Evolutionary conservation across 2,113 vertebrate species (phyloP), one percentile per base, ranked within the genome.

Genomic region (Onychostoma macrolepis): DNA sequence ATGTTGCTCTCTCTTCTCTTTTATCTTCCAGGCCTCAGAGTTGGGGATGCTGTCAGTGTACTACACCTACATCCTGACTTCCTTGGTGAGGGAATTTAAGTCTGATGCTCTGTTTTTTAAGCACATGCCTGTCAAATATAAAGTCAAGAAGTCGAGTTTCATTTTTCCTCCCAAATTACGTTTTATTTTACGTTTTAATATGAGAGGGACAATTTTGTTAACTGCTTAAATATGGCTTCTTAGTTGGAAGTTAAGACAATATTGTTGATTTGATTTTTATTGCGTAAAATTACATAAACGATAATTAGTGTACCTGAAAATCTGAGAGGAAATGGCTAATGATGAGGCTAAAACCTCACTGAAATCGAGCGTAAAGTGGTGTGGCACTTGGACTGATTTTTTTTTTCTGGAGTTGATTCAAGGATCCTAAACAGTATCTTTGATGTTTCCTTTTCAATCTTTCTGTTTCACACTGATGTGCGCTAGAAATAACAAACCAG

Each of bases 11-110:
- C 2, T 84, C 33, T 85, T 84, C 83, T 82, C 81, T 72, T 85
- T 61, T 88, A 45, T 89, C 4, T 93, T 93, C 53, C 96, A 99
- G 97, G 98, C 97, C 75, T 98, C 97, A 69, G 97, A 99, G 89
- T 96, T 99, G 92, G 98, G 97, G 85, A 99, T 99, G 98, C 96
- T 97, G 74, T 99, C 98, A 19, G 95, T 97, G 92, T 98, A 98
- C 94, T 99, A 99, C 94, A 99, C 98, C 13, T 99, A 99, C 94
- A 99, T 99, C 96, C 98, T 99, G 95, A 99, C 98, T 89, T 99
- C 98, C 89, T 95, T 99, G 98, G 98, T 99, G 97, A 99, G 97
- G 28, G 87, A 77, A 78, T 67, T 72, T 38, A 30, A 43, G 74
- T 76, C 87, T 90, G 77, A 88, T 87, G 48, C 86, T 91, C 88